Evolutionary conservation across 2,797 vertebrate genomes (phyloP).

Genomic region (Acanthiza pusilla): DNA sequence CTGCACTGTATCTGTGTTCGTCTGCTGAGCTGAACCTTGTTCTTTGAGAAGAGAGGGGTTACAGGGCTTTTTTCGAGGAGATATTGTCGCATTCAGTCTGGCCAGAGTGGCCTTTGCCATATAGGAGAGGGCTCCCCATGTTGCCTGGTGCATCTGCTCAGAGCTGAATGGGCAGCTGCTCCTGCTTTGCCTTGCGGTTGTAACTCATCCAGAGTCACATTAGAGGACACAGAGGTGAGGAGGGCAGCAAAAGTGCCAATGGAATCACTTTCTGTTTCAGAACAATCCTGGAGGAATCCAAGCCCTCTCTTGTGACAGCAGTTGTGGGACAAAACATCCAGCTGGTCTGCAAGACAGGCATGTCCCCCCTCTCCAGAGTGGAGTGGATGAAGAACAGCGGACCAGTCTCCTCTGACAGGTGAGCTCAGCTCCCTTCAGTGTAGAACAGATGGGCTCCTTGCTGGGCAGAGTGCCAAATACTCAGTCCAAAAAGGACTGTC

Average conservation of each 20-base stretch:
- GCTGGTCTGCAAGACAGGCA: slow-evolving; percentile 62
- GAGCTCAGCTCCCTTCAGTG: neutral
- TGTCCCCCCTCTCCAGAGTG: slow-evolving; percentile 11
- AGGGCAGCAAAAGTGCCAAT: neutral
- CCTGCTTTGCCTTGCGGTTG: neutral
- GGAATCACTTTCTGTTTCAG: slow-evolving; percentile 62
- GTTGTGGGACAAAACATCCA: slow-evolving; percentile 68
- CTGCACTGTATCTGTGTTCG: neutral
- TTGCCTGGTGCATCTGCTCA: neutral
- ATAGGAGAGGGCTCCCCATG: neutral
- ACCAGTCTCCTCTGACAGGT: slow-evolving; percentile 66
- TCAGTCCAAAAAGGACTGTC: neutral
- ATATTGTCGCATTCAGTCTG: neutral
- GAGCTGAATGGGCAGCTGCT: neutral
- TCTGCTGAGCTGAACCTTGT: neutral
- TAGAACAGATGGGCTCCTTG: neutral
- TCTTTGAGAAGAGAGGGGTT: neutral
- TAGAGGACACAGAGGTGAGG: neutral
- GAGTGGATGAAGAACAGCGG: slow-evolving; percentile 71
- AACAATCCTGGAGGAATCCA: slow-evolving; percentile 74
- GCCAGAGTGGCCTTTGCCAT: neutral
- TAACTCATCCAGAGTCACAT: neutral
- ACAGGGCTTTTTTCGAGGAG: neutral
- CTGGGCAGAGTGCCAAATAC: neutral
- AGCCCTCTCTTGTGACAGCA: slow-evolving; percentile 74